phyloP scores from a whole-genome alignment of 2,113 vertebrate species.

The Neomonachus schauinslandi region DNA sequence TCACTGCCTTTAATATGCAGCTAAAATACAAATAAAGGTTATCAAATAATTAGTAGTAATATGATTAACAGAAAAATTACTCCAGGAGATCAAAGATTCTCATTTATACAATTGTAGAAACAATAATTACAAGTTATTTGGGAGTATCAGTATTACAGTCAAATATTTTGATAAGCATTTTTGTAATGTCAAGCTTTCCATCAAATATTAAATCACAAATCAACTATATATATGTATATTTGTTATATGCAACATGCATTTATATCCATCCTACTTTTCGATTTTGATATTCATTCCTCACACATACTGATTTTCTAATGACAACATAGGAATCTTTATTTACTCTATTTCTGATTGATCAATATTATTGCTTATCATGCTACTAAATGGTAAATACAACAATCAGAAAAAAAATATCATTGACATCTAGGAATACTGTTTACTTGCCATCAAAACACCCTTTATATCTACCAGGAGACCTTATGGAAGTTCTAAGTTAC shows the following conservation, averaged over 20 bases:
- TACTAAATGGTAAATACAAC: background rate
- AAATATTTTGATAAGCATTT: constrained; percentile 43
- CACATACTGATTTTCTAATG: background rate
- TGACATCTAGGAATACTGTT: background rate
- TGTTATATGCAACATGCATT: background rate
- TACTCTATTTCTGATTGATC: background rate
- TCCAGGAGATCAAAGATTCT: background rate
- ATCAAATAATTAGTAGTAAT: background rate
- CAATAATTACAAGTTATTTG: background rate
- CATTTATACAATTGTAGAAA: constrained; percentile 1
- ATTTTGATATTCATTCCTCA: constrained; percentile 8
- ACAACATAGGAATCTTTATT: background rate
- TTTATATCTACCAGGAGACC: background rate
- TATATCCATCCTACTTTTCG: background rate
- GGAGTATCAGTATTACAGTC: background rate
- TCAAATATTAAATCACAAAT: constrained; percentile 15
- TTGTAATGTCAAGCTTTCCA: background rate
- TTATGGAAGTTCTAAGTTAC: constrained; percentile 8
- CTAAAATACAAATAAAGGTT: background rate
- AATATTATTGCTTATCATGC: background rate
- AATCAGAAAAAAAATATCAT: background rate
- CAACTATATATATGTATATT: background rate
- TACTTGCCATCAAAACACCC: background rate
- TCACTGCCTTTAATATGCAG: constrained; percentile 38
- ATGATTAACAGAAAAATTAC: background rate